Evolutionary conservation across 2,797 vertebrate species (phyloP), one percentile per base, ranked within the genome.

Genomic region (Microctenopoma steveboyesi): DNA sequence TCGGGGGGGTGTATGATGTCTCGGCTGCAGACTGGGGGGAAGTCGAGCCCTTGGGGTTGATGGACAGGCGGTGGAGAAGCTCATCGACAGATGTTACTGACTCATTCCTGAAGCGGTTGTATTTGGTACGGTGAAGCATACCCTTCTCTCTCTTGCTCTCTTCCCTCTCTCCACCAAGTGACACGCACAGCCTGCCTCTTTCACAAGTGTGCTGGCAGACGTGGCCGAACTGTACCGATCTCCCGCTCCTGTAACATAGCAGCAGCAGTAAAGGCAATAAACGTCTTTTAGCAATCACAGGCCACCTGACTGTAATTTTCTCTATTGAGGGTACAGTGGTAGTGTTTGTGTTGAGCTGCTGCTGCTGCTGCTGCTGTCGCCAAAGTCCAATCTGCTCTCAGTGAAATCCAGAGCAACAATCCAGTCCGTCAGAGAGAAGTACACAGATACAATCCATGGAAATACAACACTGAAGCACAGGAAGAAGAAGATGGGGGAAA

Each of bases 61-160:
- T 96, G 92, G 97, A 95, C 93, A 98, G 95, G 93, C 95, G 96
- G 93, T 98, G 96, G 89, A 98, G 94, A 92, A 98, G 95, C 93
- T 98, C 98, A 95, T 99, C 96, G 90, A 96, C 95, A 80, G 98
- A 98, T 86, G 98, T 98, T 95, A 99, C 96, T 81, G 97, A 98
- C 95, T 99, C 98, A 95, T 99, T 98, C 95, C 96, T 98, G 96
- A 99, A 99, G 94, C 97, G 97, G 95, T 97, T 99, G 95, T 99
- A 99, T 94, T 98, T 99, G 94, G 96, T 97, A 94, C 97, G 97
- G 94, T 98, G 97, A 97, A 98, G 98, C 97, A 99, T 99, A 95
- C 97, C 97, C 97, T 95, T 96, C 94, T 93, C 95, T 96, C 95
- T 94, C 86, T 84, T 74, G 87, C 86, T 85, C 83, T 77, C 79